Base-by-base conservation (phyloP, 2,888 invertebrate species). In the Conomelus anceps region DNA sequence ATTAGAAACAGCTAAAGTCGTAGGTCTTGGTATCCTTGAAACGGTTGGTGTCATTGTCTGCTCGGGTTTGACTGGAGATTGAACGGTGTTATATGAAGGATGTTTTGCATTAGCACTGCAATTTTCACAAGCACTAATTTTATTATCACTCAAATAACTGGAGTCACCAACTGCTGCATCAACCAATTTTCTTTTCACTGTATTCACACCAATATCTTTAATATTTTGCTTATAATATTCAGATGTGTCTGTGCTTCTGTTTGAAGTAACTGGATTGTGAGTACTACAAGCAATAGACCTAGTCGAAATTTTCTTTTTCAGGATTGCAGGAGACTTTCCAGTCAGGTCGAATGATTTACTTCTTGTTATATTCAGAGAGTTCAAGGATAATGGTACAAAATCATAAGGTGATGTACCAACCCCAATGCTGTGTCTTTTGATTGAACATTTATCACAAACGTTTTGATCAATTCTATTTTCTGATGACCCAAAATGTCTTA, bases 301-400 rank as follows among this genome's bases (percentile, higher is more conserved):
- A 92, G 91, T 0, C 92, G 92, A 86, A 20, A 85, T 24, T 23
- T 86, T 90, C 85, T 89, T 91, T 93, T 93, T 1, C 92, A 92
- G 87, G 92, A 94, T 92, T 89, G 94, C 94, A 0, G 94, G 92
- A 91, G 94, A 94, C 88, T 94, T 94, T 88, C 95, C 95, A 1
- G 95, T 95, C 91, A 95, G 93, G 92, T 95, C 95, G 91, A 95
- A 95, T 0, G 95, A 95, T 90, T 94, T 94, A 92, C 95, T 95
- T 89, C 95, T 93, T 1, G 94, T 94, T 0, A 93, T 93, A 88
- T 92, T 93, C 92, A 94, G 92, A 89, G 94, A 93, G 24, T 94
- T 93, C 24, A 95, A 92, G 0, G 95, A 95, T 29, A 94, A 92
- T 0, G 94, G 29, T 23, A 86, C 22, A 20, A 22, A 93, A 22